phyloP scores from a whole-genome alignment of 2,113 vertebrate genomes.

The Psephotus haematonotus region DNA sequence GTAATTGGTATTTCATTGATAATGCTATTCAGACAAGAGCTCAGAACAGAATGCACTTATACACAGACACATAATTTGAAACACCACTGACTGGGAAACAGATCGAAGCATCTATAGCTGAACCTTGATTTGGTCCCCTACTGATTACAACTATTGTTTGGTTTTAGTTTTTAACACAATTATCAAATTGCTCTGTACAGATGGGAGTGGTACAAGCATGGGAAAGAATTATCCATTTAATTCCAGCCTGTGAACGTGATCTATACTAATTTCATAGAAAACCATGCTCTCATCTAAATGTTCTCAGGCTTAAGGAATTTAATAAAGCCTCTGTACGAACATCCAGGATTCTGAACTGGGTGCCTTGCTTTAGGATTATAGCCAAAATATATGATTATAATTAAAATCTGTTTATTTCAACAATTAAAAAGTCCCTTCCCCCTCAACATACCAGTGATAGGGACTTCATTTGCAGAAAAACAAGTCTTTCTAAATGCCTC shows the following conservation, averaged over 20 bases:
- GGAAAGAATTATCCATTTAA: neutral
- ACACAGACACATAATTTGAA: neutral
- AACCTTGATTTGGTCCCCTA: neutral
- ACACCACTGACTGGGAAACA: neutral
- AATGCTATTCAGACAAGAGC: neutral
- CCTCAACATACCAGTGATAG: neutral
- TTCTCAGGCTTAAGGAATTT: neutral
- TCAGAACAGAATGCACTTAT: neutral
- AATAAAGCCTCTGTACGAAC: rapidly evolving
- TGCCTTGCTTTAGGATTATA: neutral
- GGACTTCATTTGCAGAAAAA: slow-evolving; percentile 40
- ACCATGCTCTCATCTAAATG: neutral
- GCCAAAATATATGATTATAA: neutral
- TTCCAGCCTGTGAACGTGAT: neutral
- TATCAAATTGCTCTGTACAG: neutral
- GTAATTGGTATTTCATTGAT: neutral
- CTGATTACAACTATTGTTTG: neutral
- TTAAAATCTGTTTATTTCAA: slow-evolving; percentile 19
- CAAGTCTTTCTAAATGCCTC: neutral
- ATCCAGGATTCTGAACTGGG: neutral
- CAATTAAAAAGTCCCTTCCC: neutral
- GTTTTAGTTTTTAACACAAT: neutral
- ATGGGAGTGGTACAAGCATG: neutral
- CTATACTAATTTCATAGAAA: neutral
- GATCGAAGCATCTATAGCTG: neutral